These are phyloP conservation scores for Brachyhypopomus occidentalis DNA, from an alignment of 2,113 vertebrate genomes.

Conservation along the genomic window DNA sequence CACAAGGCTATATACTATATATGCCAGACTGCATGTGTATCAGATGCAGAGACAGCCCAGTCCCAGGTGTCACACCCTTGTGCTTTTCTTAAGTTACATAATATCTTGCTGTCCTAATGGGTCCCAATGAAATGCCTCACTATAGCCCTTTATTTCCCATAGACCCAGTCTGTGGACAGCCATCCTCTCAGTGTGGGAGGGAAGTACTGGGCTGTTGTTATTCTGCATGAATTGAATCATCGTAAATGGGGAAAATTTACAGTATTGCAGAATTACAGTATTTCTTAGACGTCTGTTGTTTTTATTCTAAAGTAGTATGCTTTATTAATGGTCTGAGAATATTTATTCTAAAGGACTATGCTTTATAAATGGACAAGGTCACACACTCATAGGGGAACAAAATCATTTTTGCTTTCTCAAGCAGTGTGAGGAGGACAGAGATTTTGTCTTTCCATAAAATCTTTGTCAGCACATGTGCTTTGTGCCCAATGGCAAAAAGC, in stretches of 20 bases:
- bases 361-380: not conserved
- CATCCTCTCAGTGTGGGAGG: not conserved
- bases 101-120: conserved; percentile 19
- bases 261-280: too few relatives aligned
- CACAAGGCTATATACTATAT: not conserved
- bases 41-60: conserved; percentile 3
- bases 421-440: conserved; percentile 13
- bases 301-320: too few relatives aligned
- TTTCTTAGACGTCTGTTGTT: too few relatives aligned
- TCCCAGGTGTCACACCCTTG: not conserved
- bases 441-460: conserved; percentile 26
- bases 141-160: not conserved
- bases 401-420: conserved; percentile 33
- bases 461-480: conserved; percentile 16
- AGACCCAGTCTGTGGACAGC: not conserved
- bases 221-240: not conserved
- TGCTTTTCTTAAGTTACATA: conserved; percentile 8
- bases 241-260: not conserved
- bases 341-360: not conserved
- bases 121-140: conserved; percentile 22
- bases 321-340: not conserved
- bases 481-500: not conserved
- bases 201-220: not conserved
- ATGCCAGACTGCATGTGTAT: not conserved
- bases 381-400: not conserved